Conservation (phyloP, 2,888 invertebrate genomes). For the Drepanosiphum platanoidis region DNA sequence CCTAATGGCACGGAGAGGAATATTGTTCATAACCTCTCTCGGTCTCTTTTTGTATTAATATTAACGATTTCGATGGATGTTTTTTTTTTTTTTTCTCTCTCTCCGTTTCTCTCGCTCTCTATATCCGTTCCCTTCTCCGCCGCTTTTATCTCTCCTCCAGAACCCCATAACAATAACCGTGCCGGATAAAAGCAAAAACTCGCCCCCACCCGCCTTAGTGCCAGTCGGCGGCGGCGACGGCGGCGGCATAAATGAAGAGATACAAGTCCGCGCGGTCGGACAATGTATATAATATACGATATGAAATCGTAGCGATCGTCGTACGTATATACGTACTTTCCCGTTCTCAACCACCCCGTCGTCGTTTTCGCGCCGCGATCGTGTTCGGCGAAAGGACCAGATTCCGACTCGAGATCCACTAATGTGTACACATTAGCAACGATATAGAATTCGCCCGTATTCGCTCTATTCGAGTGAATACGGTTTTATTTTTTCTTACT, state of each 20-base stretch:
- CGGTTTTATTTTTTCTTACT: too few relatives aligned
- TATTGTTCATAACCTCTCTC: slow-evolving; percentile 57
- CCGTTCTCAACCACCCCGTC: not conserved
- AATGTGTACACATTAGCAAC: too few relatives aligned
- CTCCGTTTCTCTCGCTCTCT: not conserved
- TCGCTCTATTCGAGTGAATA: too few relatives aligned
- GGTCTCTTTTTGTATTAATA: slow-evolving; percentile 60
- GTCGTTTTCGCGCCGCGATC: not conserved
- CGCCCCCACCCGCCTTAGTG: too few relatives aligned
- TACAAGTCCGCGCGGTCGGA: slow-evolving; percentile 39
- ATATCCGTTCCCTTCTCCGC: not conserved
- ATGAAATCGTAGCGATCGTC: not conserved
- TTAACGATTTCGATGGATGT: slow-evolving; percentile 61
- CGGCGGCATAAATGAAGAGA: slow-evolving; percentile 44
- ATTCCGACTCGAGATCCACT: too few relatives aligned
- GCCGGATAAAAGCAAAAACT: slow-evolving; percentile 51
- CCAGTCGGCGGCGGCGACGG: too few relatives aligned
- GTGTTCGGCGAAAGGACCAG: not conserved
- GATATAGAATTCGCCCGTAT: too few relatives aligned
- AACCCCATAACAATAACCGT: slow-evolving; percentile 53
- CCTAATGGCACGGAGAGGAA: slow-evolving; percentile 53
- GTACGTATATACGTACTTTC: not conserved
- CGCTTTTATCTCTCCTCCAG: slow-evolving; percentile 40
- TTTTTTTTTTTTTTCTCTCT: not conserved
- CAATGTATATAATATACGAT: not conserved